phyloP scores from a whole-genome alignment of 2,888 invertebrate species.

The Chloromyia formosa region DNA sequence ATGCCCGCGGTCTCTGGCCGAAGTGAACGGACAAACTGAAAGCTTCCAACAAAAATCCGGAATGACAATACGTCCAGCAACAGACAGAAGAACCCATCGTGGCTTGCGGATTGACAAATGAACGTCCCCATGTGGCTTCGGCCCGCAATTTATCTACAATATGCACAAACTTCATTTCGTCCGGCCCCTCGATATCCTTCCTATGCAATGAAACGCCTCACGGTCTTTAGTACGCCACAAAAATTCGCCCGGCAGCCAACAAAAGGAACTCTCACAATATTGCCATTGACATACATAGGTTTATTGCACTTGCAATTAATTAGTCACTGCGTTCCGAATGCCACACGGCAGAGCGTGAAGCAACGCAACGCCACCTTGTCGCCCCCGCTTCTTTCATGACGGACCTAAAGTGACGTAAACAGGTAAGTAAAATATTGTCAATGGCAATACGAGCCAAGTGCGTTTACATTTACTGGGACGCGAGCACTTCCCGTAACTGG shows the following conservation, averaged over 20 bases:
- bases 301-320: slow-evolving; percentile 28
- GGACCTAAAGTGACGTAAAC: neutral
- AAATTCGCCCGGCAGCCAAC: neutral
- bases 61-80: too few relatives aligned
- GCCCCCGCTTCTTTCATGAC: too few relatives aligned
- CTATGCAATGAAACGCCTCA: too few relatives aligned
- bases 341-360: neutral
- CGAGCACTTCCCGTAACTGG: too few relatives aligned
- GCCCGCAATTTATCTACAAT: neutral
- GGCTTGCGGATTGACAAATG: too few relatives aligned
- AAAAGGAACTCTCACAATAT: neutral
- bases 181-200: neutral
- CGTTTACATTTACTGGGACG: neutral
- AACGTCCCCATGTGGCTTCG: too few relatives aligned
- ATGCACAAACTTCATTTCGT: neutral
- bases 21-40: neutral
- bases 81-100: too few relatives aligned
- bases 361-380: neutral
- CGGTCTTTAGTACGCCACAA: too few relatives aligned
- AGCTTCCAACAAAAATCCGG: slow-evolving; percentile 11
- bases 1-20: neutral
- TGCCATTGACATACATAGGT: slow-evolving; percentile 7
- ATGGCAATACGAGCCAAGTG: neutral
- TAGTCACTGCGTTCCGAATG: slow-evolving; percentile 25
- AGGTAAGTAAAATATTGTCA: slow-evolving; percentile 17